Percentiles rank a stretch among this genome's conserved stretches.
Evolutionary conservation across 2,888 invertebrate genomes (phyloP).

Genomic region (Patella depressa): DNA sequence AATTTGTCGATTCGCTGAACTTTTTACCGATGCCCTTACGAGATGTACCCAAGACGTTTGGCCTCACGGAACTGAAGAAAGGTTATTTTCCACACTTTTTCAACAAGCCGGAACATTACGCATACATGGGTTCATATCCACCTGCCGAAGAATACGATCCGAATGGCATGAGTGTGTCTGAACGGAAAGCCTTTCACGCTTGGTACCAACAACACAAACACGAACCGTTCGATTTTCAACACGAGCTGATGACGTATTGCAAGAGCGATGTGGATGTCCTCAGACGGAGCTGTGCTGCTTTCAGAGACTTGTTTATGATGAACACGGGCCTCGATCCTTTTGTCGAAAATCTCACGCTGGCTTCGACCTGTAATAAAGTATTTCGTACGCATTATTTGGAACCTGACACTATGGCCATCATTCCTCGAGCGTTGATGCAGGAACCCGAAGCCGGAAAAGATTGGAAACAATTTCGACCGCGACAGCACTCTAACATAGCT

Average conservation of each 20-base stretch:
- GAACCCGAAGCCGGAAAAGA: no score
- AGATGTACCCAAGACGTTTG: background rate
- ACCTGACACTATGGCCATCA: no score
- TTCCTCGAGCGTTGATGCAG: no score
- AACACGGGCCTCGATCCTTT: background rate
- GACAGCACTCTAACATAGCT: background rate
- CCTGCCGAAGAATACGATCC: no score
- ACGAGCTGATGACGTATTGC: no score
- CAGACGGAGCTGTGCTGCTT: no score
- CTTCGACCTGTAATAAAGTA: background rate
- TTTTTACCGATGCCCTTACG: background rate
- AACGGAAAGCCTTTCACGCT: no score
- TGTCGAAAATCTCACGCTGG: background rate
- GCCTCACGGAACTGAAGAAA: slow-evolving; percentile 3
- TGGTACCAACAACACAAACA: no score
- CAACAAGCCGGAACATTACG: background rate
- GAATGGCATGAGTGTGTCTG: no score
- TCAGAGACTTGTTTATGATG: background rate
- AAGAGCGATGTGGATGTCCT: no score
- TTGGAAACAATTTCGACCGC: background rate
- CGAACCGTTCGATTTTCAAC: no score
- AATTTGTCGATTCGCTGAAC: background rate
- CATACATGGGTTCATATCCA: background rate
- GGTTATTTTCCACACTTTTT: slow-evolving; percentile 7
- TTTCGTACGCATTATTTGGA: background rate